Conservation (phyloP, 2,113 vertebrate species). For the Triplophysa tibetana region DNA sequence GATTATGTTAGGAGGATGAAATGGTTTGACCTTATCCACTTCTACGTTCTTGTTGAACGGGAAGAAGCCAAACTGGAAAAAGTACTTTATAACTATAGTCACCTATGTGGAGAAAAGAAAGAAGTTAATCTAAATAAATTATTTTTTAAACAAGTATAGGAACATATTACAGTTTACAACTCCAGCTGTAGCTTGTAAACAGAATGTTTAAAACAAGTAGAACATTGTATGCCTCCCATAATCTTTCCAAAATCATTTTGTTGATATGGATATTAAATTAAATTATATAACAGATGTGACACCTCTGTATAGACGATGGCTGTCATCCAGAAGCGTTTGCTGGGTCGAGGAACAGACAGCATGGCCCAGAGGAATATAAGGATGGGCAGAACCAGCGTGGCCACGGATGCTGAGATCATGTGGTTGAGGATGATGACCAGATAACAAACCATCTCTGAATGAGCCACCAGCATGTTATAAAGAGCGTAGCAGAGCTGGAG, state of each 20-base stretch:
- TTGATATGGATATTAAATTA: too few relatives aligned
- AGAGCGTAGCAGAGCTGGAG: slow-evolving; percentile 86
- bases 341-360: slow-evolving; percentile 90
- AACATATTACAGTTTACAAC: too few relatives aligned
- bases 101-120: slow-evolving; percentile 71
- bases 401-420: slow-evolving; percentile 90
- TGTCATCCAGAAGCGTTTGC: slow-evolving; percentile 95
- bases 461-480: slow-evolving; percentile 88
- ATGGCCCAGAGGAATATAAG: slow-evolving; percentile 94
- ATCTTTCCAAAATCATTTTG: too few relatives aligned
- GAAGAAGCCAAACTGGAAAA: slow-evolving; percentile 96
- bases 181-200: too few relatives aligned
- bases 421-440: slow-evolving; percentile 94
- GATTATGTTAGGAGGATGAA: slow-evolving; percentile 88
- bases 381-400: slow-evolving; percentile 87
- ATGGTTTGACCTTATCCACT: slow-evolving; percentile 82
- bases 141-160: too few relatives aligned
- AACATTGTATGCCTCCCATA: too few relatives aligned
- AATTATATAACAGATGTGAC: background rate
- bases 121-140: too few relatives aligned
- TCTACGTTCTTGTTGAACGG: slow-evolving; percentile 88
- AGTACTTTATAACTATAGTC: slow-evolving; percentile 93
- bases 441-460: slow-evolving; percentile 91
- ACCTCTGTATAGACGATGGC: slow-evolving; percentile 96
- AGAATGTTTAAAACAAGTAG: too few relatives aligned